These are phyloP conservation scores for Telmatherina bonti DNA, from an alignment of 2,797 vertebrate species.

Conservation along the genomic window DNA sequence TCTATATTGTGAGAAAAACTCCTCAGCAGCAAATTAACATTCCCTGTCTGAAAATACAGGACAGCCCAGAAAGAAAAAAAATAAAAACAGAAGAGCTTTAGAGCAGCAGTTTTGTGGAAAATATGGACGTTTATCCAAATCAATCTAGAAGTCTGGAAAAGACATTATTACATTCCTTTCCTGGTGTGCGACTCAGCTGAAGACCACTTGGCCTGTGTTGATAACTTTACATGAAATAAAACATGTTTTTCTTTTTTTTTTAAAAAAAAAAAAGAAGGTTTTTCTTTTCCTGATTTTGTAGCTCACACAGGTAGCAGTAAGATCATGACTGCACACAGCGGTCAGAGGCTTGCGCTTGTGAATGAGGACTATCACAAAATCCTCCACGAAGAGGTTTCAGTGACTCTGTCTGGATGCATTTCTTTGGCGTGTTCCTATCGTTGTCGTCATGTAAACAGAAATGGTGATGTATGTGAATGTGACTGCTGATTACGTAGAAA, in stretches of 20 bases:
- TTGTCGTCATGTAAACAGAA: conserved; percentile 70
- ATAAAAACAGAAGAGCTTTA: conserved; percentile 44
- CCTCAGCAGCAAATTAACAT: conserved; percentile 73
- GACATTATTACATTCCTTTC: conserved; percentile 73
- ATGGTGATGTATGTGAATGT: conserved; percentile 74
- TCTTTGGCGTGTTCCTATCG: conserved; percentile 60
- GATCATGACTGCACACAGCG: conserved; percentile 51
- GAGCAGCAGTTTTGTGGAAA: conserved; percentile 48
- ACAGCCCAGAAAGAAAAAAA: conserved; percentile 49
- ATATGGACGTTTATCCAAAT: conserved; percentile 57
- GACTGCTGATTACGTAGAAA: conserved; percentile 69
- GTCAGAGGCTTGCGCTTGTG: conserved; percentile 68
- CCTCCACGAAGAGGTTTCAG: conserved; percentile 69
- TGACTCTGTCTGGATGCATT: conserved; percentile 74
- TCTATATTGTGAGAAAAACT: conserved; percentile 56
- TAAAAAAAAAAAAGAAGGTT: conserved; percentile 5
- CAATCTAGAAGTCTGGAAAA: conserved; percentile 58
- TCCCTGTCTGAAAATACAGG: conserved; percentile 75
- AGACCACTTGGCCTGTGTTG: conserved; percentile 57
- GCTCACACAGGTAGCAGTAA: conserved; percentile 67
- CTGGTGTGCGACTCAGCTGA: conserved; percentile 60
- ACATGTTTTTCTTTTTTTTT: no score
- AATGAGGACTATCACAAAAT: conserved; percentile 71
- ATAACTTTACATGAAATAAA: conserved; percentile 37
- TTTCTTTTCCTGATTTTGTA: conserved; percentile 50